A percentile compares a stretch with the other conserved stretches of the same genome.
phyloP scores from a whole-genome alignment of 1,140 invertebrate species.

The Rhynchophorus ferrugineus region DNA sequence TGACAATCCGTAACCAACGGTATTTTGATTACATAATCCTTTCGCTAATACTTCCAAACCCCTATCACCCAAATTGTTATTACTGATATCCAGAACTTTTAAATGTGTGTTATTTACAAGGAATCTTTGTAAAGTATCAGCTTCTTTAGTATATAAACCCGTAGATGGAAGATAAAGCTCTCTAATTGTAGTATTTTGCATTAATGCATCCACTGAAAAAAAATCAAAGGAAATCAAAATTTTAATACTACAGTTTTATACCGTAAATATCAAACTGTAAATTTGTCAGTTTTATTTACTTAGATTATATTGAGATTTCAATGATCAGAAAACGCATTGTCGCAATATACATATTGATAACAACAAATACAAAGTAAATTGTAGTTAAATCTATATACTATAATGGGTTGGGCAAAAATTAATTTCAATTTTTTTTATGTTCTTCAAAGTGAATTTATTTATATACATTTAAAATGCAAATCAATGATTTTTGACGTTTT shows the following conservation, averaged over 20 bases:
- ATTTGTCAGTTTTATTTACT: no score
- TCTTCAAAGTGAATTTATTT: no score
- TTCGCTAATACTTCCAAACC: slow-evolving; percentile 34
- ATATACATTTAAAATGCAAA: no score
- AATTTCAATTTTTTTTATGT: no score
- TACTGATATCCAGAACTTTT: slow-evolving; percentile 37
- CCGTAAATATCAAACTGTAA: no score
- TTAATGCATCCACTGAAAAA: slow-evolving; percentile 31
- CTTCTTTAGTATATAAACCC: slow-evolving; percentile 37
- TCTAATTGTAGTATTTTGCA: slow-evolving; percentile 29
- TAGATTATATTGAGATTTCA: no score
- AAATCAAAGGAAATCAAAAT: slow-evolving; percentile 5
- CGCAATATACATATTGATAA: no score
- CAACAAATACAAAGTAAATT: no score
- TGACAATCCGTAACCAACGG: slow-evolving; percentile 26
- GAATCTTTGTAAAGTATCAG: slow-evolving; percentile 32
- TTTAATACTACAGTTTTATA: slow-evolving; percentile 3
- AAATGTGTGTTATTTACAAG: slow-evolving; percentile 32
- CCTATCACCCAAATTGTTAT: slow-evolving; percentile 37
- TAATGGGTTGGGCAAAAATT: no score
- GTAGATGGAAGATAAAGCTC: slow-evolving; percentile 35
- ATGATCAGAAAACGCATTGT: no score
- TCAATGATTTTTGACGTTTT: no score
- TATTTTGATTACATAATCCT: slow-evolving; percentile 31
- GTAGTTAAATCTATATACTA: no score